These are phyloP conservation scores for Mormyrus iriodes DNA, from an alignment of 2,113 vertebrate genomes.

Conservation along the genomic window DNA sequence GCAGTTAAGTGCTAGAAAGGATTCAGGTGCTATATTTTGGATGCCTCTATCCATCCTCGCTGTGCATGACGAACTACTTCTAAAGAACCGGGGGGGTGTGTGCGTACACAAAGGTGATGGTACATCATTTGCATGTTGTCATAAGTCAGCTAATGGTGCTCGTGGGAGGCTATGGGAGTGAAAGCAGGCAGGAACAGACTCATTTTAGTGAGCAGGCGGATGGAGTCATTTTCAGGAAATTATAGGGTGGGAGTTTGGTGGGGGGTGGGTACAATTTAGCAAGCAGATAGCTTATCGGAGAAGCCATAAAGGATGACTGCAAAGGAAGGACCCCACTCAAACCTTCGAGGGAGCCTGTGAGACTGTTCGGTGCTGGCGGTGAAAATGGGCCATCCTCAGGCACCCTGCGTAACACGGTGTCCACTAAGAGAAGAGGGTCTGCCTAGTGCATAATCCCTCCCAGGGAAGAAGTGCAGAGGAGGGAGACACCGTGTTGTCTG, in stretches of 20 bases:
- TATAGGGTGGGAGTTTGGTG: constrained; percentile 43
- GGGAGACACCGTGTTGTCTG: constrained; percentile 32
- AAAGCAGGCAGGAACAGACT: constrained; percentile 35
- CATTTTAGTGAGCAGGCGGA: constrained; percentile 43
- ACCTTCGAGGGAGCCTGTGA: not conserved
- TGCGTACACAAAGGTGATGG: not conserved
- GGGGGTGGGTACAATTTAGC: constrained; percentile 28
- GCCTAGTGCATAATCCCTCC: too few species aligned
- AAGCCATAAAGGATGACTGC: not conserved
- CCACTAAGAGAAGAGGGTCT: not conserved
- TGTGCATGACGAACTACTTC: not conserved
- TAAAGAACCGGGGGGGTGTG: not conserved
- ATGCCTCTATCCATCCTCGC: not conserved
- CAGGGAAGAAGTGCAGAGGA: not conserved
- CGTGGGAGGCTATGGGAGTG: not conserved
- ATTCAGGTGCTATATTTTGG: not conserved
- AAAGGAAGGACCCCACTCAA: not conserved
- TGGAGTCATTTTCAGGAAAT: constrained; percentile 54
- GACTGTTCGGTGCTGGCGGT: not conserved
- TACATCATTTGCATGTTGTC: not conserved
- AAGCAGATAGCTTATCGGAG: constrained; percentile 43
- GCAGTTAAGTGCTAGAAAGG: not conserved
- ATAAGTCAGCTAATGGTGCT: not conserved
- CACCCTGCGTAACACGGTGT: not conserved
- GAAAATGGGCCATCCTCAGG: too few species aligned